Base-by-base conservation (phyloP, 2,797 vertebrate species). In the Benthosema pterotum region DNA sequence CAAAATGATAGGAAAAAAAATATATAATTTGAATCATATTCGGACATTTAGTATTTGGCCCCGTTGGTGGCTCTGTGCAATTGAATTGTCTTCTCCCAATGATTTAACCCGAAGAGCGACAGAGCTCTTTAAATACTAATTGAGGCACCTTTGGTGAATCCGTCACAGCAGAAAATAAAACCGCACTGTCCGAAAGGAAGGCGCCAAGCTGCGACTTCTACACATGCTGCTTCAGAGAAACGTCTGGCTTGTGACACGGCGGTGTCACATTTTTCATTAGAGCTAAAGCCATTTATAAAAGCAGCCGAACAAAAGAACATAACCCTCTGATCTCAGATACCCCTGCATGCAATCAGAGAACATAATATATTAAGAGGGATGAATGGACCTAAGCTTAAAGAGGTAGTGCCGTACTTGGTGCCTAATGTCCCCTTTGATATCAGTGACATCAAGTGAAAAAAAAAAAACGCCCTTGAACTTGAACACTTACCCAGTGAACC, bases 401-500 rank as follows among this genome's bases (percentile, higher is more conserved):
- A 79, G 75, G 77, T 62, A 65, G 54, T 19, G 13, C 72, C 51
- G 77, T 1, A 42, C 60, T 50, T 52, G 62, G 12, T 28, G 61
- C 59, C 65, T 82, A 79, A 88, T 84, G 70, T 76, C 69, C 43
- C 65, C 80, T 88, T 87, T 90, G 79, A 88, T 85, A 78, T 67
- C 0, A 19, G 75, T 72, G 62, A 72, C 59, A 84, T 85, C 79
- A 87, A 86, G 84, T 73, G 71, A 18, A 80, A 56, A 64, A 22
- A n/a, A 78, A 32, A 48, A 57, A 51, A 65, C 32, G 18, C 28
- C 66, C 71, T 84, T 78, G 57, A 77, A 66, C 13, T 57, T 57
- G 17, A 50, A 50, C 57, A 71, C 45, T 19, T 63, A 53, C 60
- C 57, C n/a, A 0, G 25, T 38, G 32, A 46, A 22, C 22, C 12